These are phyloP conservation scores for Leucophenga montana DNA, from an alignment of 2,888 invertebrate genomes.

Conservation along the genomic window DNA sequence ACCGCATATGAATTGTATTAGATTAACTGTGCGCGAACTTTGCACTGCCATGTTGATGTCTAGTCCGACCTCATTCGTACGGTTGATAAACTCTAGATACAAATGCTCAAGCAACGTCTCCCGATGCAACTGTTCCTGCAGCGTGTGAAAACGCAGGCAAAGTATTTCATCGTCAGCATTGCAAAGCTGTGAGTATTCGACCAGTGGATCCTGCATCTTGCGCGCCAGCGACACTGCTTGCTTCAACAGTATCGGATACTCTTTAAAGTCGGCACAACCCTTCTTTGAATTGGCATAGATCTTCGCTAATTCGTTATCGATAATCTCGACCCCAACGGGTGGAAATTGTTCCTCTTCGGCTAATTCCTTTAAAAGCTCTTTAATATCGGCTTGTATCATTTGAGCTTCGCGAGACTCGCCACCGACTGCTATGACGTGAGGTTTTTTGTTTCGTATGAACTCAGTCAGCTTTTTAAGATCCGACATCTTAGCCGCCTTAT, in stretches of 20 bases:
- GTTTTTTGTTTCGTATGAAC: slow-evolving; percentile 91
- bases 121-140: slow-evolving; percentile 86
- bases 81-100: slow-evolving; percentile 91
- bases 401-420: slow-evolving; percentile 92
- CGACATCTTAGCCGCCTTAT: slow-evolving; percentile 79
- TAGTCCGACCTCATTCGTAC: slow-evolving; percentile 98
- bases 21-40: slow-evolving; percentile 87
- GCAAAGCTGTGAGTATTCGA: slow-evolving; percentile 96
- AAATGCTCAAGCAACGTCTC: slow-evolving; percentile 90
- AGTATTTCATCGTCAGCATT: slow-evolving; percentile 97
- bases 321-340: slow-evolving; percentile 88
- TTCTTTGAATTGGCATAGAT: slow-evolving; percentile 93
- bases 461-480: slow-evolving; percentile 82
- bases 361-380: slow-evolving; percentile 82
- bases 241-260: slow-evolving; percentile 91
- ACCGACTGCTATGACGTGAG: slow-evolving; percentile 92
- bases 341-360: slow-evolving; percentile 91
- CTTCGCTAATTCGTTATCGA: slow-evolving; percentile 94
- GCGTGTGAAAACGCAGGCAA: slow-evolving; percentile 91
- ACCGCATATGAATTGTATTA: slow-evolving; percentile 98
- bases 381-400: slow-evolving; percentile 85
- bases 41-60: slow-evolving; percentile 95
- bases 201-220: slow-evolving; percentile 93
- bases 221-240: slow-evolving; percentile 96
- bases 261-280: slow-evolving; percentile 87